Evolutionary conservation across 2,797 vertebrate species (phyloP), one percentile per base, ranked within the genome.

Genomic region (Coregonus sp.): DNA sequence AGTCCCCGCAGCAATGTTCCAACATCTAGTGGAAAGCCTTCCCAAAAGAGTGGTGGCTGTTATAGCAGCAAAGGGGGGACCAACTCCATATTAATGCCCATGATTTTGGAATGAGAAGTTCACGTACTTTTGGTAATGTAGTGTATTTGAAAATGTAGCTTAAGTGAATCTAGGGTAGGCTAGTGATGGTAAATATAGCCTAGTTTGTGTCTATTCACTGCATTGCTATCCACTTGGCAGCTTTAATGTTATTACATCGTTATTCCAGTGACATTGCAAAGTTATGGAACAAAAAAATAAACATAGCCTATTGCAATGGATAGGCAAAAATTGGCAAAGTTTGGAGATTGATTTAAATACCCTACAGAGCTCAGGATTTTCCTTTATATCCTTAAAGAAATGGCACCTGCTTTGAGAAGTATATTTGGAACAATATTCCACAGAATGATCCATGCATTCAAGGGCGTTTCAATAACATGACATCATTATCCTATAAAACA

Each of bases 181-280:
- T 47, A 47, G 40, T 11, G 40, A 47, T 47, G 40, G 40, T 11
- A 47, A 2, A 47, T 47, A 3, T 47, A 47, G 40, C 40, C 40
- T 16, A 25, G 73, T 11, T 29, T 35, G 40, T 0, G 18, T 11
- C 6, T 1, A 0, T 68, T 63, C 40, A 47, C 40, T 47, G 70
- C 69, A 63, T 71, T 47, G 40, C 40, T 11, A 11, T 47, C 29
- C 63, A 20, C n/a, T 65, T 65, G 35, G 73, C 61, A 54, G 68
- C 25, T 35, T 18, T 15, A 56, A 51, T 63, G 54, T 69, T 83
- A 33, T 65, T 16, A 40, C 25, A 72, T 84, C 85, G 85, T 59
- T 47, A 47, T 47, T 47, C 40, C 9, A 47, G 9, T 47, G 40
- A 47, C 40, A 47, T 47, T 47, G 40, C 40, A 11, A 47, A 47